phyloP scores from a whole-genome alignment of 2,888 invertebrate species.

The Cotesia congregata region DNA sequence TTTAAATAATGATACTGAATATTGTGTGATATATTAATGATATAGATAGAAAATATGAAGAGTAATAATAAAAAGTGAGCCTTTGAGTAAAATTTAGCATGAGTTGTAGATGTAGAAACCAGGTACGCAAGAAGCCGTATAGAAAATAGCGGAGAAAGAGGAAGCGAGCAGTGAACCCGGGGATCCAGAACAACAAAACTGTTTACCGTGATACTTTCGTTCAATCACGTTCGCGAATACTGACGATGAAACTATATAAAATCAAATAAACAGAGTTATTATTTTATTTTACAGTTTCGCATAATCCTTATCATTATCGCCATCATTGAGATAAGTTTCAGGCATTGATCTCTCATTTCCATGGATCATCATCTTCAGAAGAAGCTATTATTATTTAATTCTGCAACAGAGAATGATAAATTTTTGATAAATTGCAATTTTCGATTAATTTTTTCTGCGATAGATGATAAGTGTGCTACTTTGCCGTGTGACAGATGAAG shows the following conservation, averaged over 20 bases:
- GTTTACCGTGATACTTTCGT: constrained; percentile 63
- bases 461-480: constrained; percentile 10
- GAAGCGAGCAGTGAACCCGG: constrained; percentile 51
- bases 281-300: constrained; percentile 4
- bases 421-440: no score
- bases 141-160: constrained; percentile 48
- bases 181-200: constrained; percentile 62
- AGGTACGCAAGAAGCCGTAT: constrained; percentile 40
- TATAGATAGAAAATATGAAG: not conserved
- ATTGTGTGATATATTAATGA: not conserved
- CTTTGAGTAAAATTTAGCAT: constrained; percentile 17
- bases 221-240: constrained; percentile 44
- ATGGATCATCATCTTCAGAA: no score
- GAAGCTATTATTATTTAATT: not conserved
- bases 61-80: not conserved
- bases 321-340: not conserved
- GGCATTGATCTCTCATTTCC: no score
- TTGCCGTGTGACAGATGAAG: constrained; percentile 10
- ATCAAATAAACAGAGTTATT: not conserved
- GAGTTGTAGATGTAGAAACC: constrained; percentile 25
- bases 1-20: not conserved
- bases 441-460: not conserved
- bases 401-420: not conserved
- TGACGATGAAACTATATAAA: constrained; percentile 32
- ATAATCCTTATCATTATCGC: constrained; percentile 23